Evolutionary conservation across 1,140 invertebrate species (phyloP).

Genomic region (Prorops nasuta): DNA sequence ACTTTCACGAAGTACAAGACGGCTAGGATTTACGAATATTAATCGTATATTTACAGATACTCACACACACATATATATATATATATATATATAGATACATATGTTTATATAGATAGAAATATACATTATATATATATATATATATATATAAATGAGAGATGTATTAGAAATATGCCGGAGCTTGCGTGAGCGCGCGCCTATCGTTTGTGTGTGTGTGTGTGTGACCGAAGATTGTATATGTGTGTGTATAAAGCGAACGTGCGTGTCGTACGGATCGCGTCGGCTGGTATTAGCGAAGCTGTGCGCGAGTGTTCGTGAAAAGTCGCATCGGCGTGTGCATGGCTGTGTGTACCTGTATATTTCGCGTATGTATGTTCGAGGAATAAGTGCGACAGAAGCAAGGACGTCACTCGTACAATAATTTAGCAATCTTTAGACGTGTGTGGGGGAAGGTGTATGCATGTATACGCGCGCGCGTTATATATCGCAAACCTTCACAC

Average conservation of each 20-base stretch:
- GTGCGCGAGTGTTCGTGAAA: no score
- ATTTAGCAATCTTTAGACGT: conserved; percentile 9
- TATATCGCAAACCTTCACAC: neutral
- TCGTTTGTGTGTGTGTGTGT: neutral
- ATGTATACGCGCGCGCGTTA: conserved; percentile 19
- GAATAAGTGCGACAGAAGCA: no score
- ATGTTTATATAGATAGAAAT: no score
- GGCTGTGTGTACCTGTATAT: neutral
- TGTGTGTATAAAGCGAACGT: conserved; percentile 3
- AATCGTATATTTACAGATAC: no score
- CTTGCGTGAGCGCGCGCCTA: neutral
- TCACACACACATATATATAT: no score
- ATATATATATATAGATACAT: no score
- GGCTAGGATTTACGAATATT: conserved; percentile 11
- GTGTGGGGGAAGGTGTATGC: neutral
- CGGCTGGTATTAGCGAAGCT: neutral
- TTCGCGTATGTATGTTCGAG: no score
- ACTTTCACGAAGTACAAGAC: conserved; percentile 25
- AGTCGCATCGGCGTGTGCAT: neutral
- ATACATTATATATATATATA: no score
- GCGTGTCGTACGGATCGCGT: neutral
- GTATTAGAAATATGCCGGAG: no score
- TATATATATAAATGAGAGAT: no score
- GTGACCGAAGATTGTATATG: neutral
- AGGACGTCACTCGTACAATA: conserved; percentile 27